Base-by-base conservation (phyloP, 2,888 invertebrate species). In the Ischnus inquisitorius region DNA sequence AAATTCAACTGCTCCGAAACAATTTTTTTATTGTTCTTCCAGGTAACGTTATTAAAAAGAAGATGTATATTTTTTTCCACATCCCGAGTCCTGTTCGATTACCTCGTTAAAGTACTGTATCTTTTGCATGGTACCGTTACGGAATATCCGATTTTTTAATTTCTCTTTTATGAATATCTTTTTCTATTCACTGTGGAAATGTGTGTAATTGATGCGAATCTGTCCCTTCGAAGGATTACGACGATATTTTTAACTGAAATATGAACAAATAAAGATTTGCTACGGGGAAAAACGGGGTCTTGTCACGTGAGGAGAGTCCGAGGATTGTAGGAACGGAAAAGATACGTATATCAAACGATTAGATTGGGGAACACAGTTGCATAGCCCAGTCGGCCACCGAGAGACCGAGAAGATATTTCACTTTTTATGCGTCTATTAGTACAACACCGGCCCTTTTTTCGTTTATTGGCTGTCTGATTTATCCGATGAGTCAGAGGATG, bases 401-500 rank as follows among this genome's bases (percentile, higher is more conserved):
- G 51, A 69, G 62, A 34, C 74, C 28, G 25, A 65, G 46, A 69
- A 68, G 65, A 62, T 46, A 43, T 68, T 22, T 25, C 3, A 1
- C 16, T 77, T 78, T 82, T 78, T 72, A 72, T 67, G 14, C 16
- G 72, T 67, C 68, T 25, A 68, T 67, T 51, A 78, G 54, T 48
- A 68, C n/a, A 39, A 14, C 22, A n/a, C n/a, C n/a, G 41, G 25
- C 6, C 34, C 25, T 51, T 25, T 64, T 68, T 64, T 65, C 39
- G 39, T 79, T 83, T 72, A 68, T 60, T 82, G 67, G 71, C 67
- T 69, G 51, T 72, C 10, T 43, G 72, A 71, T 46, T 77, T 74
- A 79, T 79, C 34, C 57, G 78, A 79, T 51, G 46, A 39, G 68
- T 71, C 54, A 64, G 34, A 25, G 41, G 79, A 71, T 65, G 65